Evolutionary conservation across 92 coral and sea anemone species (phyloP).

Genomic region (Phenganax marumi): DNA sequence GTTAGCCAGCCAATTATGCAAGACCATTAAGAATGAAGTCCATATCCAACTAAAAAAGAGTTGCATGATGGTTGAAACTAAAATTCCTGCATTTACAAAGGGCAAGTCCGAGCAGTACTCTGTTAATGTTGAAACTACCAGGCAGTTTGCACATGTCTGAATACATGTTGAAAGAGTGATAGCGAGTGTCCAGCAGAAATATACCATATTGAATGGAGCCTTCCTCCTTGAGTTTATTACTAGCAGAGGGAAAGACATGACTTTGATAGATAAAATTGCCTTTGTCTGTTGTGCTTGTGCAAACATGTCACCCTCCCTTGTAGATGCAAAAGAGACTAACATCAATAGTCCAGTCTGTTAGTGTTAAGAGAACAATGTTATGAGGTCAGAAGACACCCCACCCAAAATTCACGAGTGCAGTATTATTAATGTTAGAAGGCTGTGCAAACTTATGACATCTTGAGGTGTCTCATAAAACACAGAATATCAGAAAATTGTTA

Average conservation of each 20-base stretch:
- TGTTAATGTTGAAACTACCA: conserved; percentile 4
- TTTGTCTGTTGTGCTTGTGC: conserved; percentile 11
- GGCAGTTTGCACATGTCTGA: conserved; percentile 8
- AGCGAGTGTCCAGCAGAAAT: conserved; percentile 23
- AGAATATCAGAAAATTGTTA: too few species aligned
- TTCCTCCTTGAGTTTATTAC: neutral
- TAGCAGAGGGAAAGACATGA: neutral
- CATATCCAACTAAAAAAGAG: conserved; percentile 4
- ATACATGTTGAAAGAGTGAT: conserved; percentile 27
- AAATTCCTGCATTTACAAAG: conserved; percentile 31
- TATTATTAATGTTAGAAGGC: too few species aligned
- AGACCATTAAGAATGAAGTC: conserved; percentile 28
- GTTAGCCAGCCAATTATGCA: conserved; percentile 41
- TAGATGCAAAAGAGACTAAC: neutral
- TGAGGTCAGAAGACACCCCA: too few species aligned
- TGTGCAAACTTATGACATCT: too few species aligned
- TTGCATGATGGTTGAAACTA: neutral
- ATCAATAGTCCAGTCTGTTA: too few species aligned
- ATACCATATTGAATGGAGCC: neutral
- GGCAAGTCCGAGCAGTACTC: neutral
- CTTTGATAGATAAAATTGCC: conserved; percentile 12
- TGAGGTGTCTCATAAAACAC: too few species aligned
- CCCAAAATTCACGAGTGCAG: too few species aligned
- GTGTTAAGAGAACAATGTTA: too few species aligned
- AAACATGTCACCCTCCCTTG: neutral